Evolutionary conservation across 2,888 invertebrate species (phyloP), one percentile per base, ranked within the genome.

Genomic region (Hypomecis atomaria): DNA sequence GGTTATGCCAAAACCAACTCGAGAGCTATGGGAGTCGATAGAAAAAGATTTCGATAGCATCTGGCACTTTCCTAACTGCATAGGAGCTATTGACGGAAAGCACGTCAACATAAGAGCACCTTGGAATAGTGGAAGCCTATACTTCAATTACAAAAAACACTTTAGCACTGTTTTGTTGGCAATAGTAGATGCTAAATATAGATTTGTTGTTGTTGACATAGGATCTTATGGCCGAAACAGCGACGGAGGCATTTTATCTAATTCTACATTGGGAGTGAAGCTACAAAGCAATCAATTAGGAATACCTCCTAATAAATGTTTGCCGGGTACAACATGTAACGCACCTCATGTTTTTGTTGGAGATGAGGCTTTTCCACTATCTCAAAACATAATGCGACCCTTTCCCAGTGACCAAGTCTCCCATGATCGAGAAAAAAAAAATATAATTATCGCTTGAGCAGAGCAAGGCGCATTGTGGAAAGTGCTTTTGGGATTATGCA

Each of bases 241-340:
- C 36, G 64, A 59, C 55, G 54, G 59, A 56, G 37, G 37, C 37
- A 37, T 37, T 37, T 37, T 71, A 52, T 55, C 38, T 48, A 65
- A 44, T 49, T 72, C 70, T 49, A 69, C 54, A 62, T 65, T 70
- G 3, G 70, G 70, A 50, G 44, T 45, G 65, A 8, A n/a, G 61
- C 56, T 71, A 61, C 66, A 69, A 65, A 68, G 63, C 52, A 67
- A 67, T 63, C 58, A 36, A 53, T 59, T 75, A 34, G 60, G 61
- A 66, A 72, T 79, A 63, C 78, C 77, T 34, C 64, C 64, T 63
- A 70, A 70, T 66, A 69, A 69, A 65, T 10, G 54, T 10, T 67
- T 76, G 48, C 75, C 75, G 49, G 74, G 73, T 57, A 76, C 69
- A 50, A 71, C 66, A 62, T 55, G 48, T 23, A 7, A 36, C 65